Base-by-base conservation (phyloP, 2,888 invertebrate genomes). In the Clitarchus hookeri region DNA sequence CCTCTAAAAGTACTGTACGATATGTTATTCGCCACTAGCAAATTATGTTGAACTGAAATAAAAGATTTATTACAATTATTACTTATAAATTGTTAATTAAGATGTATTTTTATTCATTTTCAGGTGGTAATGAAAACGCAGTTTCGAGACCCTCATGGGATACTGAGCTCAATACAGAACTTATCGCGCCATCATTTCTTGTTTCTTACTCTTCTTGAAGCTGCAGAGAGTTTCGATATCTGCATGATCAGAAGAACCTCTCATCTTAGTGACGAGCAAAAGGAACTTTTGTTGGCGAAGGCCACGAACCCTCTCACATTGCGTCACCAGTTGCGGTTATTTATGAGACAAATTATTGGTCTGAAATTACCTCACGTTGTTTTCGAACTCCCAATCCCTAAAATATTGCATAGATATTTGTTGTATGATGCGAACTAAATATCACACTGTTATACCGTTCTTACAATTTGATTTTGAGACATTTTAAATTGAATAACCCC, bases 121-220 rank as follows among this genome's bases (percentile, higher is more conserved):
- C 91, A 95, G 94, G 96, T 96, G 0, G 95, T 96, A 26, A 95
- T 96, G 93, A 96, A 96, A 91, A 96, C 96, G 13, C 97, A 97
- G 89, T 96, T 96, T 90, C 94, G 96, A 86, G 96, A 97, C 90
- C 96, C 97, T 0, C 95, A 96, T 90, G 97, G 97, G 65, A 95
- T 97, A 86, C 92, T 97, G 9, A 97, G 96, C 90, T 96, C 95
- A 48, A 93, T 97, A 19, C 95, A 96, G 89, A 95, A 96, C 90
- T 91, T 93, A n/a, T 91, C 92, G 4, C 90, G 91, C 27, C 92
- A 92, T 86, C 92, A 92, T 0, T 90, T 91, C 27, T 90, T 96
- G 85, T 94, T 96, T 90, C 93, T 94, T 88, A 92, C 95, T 77
- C 92, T 97, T 86, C 91, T 96, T 84, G 95, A 96, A 89, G 95